Evolutionary conservation across 2,797 vertebrate species (phyloP).

Genomic region (Sciurus carolinensis): DNA sequence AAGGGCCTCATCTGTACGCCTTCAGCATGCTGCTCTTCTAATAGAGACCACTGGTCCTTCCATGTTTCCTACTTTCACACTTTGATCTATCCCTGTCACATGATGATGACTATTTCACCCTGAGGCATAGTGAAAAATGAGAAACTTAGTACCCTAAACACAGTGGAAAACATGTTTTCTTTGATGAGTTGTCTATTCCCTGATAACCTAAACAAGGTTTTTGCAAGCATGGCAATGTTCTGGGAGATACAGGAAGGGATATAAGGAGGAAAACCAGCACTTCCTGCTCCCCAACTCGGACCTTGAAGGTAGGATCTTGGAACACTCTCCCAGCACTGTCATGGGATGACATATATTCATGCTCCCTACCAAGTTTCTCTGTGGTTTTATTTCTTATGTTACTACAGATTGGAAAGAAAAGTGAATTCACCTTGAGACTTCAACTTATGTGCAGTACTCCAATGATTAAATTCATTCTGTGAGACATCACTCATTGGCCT

Average conservation of each 20-base stretch:
- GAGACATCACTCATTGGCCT: slow-evolving; percentile 1
- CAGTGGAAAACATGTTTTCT: not conserved
- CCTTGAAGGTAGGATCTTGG: slow-evolving; percentile 65
- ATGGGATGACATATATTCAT: slow-evolving; percentile 68
- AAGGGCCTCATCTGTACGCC: not conserved
- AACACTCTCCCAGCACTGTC: slow-evolving; percentile 80
- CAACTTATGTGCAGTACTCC: not conserved
- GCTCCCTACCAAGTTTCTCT: slow-evolving; percentile 17
- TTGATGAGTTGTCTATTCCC: not conserved
- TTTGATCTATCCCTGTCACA: not conserved
- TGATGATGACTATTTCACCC: not conserved
- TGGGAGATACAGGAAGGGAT: not conserved
- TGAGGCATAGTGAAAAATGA: not conserved
- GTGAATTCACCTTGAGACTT: slow-evolving; percentile 38
- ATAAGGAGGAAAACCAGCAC: not conserved
- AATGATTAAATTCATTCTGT: slow-evolving; percentile 50
- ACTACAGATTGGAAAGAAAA: not conserved
- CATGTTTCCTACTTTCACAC: slow-evolving; percentile 29
- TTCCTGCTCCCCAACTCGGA: not conserved
- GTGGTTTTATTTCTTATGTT: not conserved
- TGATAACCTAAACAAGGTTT: not conserved
- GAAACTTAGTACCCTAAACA: not conserved
- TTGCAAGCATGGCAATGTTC: not conserved
- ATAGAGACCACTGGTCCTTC: not conserved
- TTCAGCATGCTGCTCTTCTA: not conserved